phyloP scores from a whole-genome alignment of 2,888 invertebrate genomes.

The Chrysolina americana region DNA sequence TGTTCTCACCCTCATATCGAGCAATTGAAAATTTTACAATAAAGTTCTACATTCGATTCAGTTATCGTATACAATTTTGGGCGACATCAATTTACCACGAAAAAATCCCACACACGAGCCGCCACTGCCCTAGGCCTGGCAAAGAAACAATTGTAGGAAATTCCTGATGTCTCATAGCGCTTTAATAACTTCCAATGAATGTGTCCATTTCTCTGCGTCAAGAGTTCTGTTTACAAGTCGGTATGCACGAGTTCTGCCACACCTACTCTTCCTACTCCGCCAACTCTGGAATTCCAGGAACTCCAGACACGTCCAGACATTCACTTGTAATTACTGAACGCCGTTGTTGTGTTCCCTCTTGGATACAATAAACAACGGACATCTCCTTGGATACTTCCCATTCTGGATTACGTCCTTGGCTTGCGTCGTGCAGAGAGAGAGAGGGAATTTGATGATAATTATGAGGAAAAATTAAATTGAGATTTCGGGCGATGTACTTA shows the following conservation, averaged over 20 bases:
- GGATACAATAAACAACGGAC: slow-evolving; percentile 63
- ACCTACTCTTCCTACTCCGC: slow-evolving; percentile 59
- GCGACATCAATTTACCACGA: background rate
- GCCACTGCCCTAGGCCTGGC: slow-evolving; percentile 43
- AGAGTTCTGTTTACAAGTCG: slow-evolving; percentile 53
- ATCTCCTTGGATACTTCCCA: slow-evolving; percentile 38
- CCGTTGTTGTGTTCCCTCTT: slow-evolving; percentile 63
- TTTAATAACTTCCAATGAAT: slow-evolving; percentile 66
- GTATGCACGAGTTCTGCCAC: slow-evolving; percentile 62
- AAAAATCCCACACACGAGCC: background rate
- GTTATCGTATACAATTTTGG: too few relatives aligned
- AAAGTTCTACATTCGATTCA: too few relatives aligned
- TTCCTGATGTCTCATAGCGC: slow-evolving; percentile 63
- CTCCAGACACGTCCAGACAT: slow-evolving; percentile 67
- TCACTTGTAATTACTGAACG: slow-evolving; percentile 65
- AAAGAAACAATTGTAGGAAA: slow-evolving; percentile 62
- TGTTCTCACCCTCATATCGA: too few relatives aligned
- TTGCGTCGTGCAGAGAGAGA: background rate
- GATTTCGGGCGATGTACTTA: too few relatives aligned
- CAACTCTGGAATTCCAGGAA: slow-evolving; percentile 63
- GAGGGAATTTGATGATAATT: background rate
- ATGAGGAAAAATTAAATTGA: too few relatives aligned
- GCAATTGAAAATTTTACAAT: too few relatives aligned
- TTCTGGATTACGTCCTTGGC: slow-evolving; percentile 31
- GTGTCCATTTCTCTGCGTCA: slow-evolving; percentile 66